phyloP scores from a whole-genome alignment of 2,113 vertebrate species.

The Percina caprodes region DNA sequence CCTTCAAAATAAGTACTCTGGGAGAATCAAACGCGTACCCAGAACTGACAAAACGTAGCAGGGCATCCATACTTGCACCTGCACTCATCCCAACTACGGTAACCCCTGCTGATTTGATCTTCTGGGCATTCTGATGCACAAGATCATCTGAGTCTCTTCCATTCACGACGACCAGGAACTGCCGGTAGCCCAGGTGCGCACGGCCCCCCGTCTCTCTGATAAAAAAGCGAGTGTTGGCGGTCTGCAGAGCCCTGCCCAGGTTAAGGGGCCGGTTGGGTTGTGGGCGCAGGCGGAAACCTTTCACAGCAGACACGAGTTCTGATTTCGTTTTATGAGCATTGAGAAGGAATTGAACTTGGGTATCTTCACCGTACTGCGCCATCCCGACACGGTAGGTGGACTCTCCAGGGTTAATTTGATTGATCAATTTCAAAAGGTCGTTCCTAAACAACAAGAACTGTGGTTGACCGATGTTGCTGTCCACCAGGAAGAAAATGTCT shows the following conservation, averaged over 20 bases:
- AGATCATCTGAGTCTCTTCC: conserved; percentile 73
- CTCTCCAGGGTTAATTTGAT: conserved; percentile 68
- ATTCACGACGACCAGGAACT: conserved; percentile 80
- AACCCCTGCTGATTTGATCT: conserved; percentile 70
- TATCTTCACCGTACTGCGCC: conserved; percentile 77
- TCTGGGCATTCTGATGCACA: rapidly evolving
- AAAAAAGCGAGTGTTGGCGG: conserved; percentile 75
- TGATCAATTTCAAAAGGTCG: conserved; percentile 61
- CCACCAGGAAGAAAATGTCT: conserved; percentile 86
- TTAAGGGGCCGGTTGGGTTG: conserved; percentile 43
- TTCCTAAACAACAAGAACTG: conserved; percentile 48
- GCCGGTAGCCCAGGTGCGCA: conserved; percentile 70
- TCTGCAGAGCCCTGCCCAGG: conserved; percentile 70
- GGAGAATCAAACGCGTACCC: conserved; percentile 27
- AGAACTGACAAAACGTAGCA: rapidly evolving
- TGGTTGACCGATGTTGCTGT: conserved; percentile 62
- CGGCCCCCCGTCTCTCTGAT: conserved; percentile 70
- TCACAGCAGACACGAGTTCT: conserved; percentile 58
- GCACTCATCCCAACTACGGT: conserved; percentile 70
- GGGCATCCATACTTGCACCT: background rate
- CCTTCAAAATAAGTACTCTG: conserved; percentile 29
- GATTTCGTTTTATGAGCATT: conserved; percentile 68
- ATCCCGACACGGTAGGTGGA: conserved; percentile 80
- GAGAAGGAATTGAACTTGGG: conserved; percentile 80
- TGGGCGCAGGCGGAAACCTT: conserved; percentile 32